Evolutionary conservation across 1,140 invertebrate species (phyloP).

Genomic region (Drosophila tristis): DNA sequence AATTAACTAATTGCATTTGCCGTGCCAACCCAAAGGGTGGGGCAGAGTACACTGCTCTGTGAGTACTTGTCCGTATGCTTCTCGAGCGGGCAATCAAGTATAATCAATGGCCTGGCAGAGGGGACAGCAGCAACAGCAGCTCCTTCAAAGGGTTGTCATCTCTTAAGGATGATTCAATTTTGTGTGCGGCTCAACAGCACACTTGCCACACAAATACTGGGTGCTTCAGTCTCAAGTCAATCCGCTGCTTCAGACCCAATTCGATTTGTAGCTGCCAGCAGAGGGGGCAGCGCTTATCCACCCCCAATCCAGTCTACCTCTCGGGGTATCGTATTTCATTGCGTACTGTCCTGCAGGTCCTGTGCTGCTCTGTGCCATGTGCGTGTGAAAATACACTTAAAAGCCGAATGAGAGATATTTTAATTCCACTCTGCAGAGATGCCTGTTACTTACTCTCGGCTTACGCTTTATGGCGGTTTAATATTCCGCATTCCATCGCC

Average conservation of each 20-base stretch:
- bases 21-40: slow-evolving; percentile 1
- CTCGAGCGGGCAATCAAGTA: slow-evolving; percentile 23
- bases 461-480: slow-evolving; percentile 25
- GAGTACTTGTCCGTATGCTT: background rate
- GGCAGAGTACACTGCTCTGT: background rate
- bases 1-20: slow-evolving; percentile 70
- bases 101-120: slow-evolving; percentile 31
- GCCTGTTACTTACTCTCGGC: slow-evolving; percentile 11
- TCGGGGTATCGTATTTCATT: no score
- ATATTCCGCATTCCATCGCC: background rate
- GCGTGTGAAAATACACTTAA: slow-evolving; percentile 22
- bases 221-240: background rate
- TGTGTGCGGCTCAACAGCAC: background rate
- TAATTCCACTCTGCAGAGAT: slow-evolving; percentile 19
- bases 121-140: no score
- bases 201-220: no score
- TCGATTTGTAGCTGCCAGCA: no score
- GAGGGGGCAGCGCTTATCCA: no score
- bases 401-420: slow-evolving; percentile 6
- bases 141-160: slow-evolving; percentile 23
- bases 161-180: slow-evolving; percentile 31
- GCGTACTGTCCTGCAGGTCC: no score
- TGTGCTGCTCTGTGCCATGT: no score
- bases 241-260: no score
- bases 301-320: no score